A percentile compares a stretch with the other conserved stretches of the same genome.
Conservation (phyloP, 2,113 vertebrate species). For the Proteles cristata region DNA sequence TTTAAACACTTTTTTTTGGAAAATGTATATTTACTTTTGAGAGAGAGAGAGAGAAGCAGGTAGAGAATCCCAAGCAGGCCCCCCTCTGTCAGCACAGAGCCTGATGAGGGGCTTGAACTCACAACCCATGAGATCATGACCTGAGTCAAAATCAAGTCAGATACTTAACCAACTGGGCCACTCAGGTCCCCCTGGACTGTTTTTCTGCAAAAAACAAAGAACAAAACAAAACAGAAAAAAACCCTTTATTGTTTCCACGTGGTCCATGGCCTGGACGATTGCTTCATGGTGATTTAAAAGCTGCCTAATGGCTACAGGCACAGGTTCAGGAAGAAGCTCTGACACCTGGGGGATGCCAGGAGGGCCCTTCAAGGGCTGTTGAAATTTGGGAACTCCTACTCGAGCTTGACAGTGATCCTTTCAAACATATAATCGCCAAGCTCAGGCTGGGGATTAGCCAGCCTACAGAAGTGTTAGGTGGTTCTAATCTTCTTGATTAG, state of each 20-base stretch:
- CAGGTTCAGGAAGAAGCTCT: not conserved
- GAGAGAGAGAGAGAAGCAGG: no score
- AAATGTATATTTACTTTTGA: no score
- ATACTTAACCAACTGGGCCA: no score
- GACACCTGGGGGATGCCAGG: not conserved
- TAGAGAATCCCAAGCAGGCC: no score
- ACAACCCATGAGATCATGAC: no score
- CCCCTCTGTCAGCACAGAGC: no score
- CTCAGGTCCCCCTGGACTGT: no score
- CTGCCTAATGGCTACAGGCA: not conserved
- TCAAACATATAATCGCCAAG: not conserved
- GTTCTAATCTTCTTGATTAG: not conserved
- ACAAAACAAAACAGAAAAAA: no score
- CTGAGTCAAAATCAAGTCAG: no score
- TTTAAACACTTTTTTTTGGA: not conserved
- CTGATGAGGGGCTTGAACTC: no score
- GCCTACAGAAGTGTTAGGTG: not conserved
- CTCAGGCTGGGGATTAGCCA: not conserved
- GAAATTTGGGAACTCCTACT: not conserved
- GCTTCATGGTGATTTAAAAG: not conserved
- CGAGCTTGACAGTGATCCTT: not conserved
- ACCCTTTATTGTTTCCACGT: not conserved
- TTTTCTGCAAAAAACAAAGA: not conserved
- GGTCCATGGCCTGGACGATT: not conserved
- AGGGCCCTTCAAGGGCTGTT: not conserved